phyloP scores from a whole-genome alignment of 1,140 invertebrate genomes.

The Platorchestia sp. region DNA sequence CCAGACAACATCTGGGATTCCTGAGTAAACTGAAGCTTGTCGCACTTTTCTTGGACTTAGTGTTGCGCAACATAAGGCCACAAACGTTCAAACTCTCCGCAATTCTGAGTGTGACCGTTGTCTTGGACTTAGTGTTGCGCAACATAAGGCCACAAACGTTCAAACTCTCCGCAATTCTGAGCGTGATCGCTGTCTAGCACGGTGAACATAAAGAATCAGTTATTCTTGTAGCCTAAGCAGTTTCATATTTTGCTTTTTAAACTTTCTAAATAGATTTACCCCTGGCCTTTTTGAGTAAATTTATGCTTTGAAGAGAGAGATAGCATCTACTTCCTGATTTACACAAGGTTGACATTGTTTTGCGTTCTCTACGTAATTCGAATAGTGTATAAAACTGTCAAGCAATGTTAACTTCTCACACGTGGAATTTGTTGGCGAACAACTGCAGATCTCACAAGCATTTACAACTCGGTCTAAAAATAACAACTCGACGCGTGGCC shows the following conservation, averaged over 20 bases:
- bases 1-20: background rate
- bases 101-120: no score
- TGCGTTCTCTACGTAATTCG: background rate
- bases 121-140: no score
- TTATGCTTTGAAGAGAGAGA: background rate
- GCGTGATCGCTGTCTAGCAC: no score
- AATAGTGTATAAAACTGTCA: background rate
- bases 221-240: background rate
- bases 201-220: background rate
- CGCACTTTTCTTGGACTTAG: background rate
- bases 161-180: no score
- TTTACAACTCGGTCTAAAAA: background rate
- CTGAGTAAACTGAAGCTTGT: background rate
- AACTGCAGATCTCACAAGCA: background rate
- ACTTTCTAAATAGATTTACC: background rate
- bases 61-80: background rate
- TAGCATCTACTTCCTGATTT: background rate
- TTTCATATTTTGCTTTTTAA: background rate
- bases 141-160: no score
- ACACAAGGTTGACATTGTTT: background rate
- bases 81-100: no score
- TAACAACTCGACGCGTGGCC: background rate
- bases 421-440: background rate
- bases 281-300: background rate
- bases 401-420: no score